Conservation (phyloP, 2,797 vertebrate genomes). For the Clamator glandarius region DNA sequence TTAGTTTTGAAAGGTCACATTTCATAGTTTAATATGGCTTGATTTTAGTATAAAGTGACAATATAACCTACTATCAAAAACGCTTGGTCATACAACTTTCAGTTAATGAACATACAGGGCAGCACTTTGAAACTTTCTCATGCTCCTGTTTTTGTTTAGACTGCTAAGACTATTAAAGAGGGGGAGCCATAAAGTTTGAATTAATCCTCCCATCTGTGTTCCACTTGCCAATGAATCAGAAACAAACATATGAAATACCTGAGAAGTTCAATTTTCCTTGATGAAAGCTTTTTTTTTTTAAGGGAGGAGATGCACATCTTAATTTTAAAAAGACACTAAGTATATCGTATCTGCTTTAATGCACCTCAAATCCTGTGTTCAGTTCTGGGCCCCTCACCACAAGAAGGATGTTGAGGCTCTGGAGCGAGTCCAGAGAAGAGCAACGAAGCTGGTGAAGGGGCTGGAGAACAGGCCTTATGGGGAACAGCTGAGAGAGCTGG, state of each 20-base stretch:
- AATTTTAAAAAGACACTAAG: neutral
- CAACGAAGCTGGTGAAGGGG: no score
- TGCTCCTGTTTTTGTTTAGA: neutral
- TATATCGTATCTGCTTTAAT: neutral
- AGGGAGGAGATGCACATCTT: neutral
- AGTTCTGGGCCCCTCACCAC: no score
- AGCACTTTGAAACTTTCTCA: neutral
- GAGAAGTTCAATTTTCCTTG: neutral
- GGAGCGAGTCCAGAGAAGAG: no score
- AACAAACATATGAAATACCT: neutral
- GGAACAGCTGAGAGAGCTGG: no score
- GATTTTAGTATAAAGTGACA: neutral
- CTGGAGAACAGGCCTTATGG: no score
- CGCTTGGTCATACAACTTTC: neutral
- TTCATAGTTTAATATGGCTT: neutral
- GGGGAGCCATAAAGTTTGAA: neutral
- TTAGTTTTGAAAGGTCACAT: neutral
- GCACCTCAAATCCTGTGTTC: no score
- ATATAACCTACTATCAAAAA: neutral
- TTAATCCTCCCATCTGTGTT: neutral
- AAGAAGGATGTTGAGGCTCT: no score
- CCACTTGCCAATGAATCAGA: neutral
- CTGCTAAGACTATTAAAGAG: neutral
- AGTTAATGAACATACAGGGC: neutral
- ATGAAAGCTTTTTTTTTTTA: neutral